Evolutionary conservation across 2,797 vertebrate species (phyloP).

Genomic region (Poliocrania exsul): DNA sequence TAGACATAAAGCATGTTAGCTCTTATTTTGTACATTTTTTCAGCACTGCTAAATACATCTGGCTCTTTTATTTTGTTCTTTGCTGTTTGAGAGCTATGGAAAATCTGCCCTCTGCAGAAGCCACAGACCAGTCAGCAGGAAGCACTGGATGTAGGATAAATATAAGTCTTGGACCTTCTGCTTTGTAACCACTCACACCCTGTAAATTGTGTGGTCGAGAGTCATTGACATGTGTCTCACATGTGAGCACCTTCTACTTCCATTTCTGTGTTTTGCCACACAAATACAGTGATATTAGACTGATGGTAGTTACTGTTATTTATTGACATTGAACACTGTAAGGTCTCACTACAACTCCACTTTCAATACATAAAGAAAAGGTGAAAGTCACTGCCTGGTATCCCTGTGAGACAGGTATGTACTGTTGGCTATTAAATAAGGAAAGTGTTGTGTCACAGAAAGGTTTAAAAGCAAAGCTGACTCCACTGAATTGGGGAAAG

Average conservation of each 20-base stretch:
- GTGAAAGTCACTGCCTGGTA: not conserved
- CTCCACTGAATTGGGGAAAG: not conserved
- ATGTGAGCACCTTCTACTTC: not conserved
- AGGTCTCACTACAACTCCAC: not conserved
- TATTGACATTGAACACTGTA: not conserved
- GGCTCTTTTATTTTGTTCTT: not conserved
- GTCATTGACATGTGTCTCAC: not conserved
- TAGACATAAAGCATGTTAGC: not conserved
- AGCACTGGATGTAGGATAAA: not conserved
- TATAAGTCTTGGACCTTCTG: not conserved
- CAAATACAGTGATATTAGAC: not conserved
- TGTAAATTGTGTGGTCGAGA: not conserved
- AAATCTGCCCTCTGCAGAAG: not conserved
- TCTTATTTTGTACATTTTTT: not conserved
- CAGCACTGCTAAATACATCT: not conserved
- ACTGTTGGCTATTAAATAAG: not conserved
- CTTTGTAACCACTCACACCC: not conserved
- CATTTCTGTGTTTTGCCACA: not conserved
- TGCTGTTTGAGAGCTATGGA: not conserved
- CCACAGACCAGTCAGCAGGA: not conserved
- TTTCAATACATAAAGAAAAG: not conserved
- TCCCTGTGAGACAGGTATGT: not conserved
- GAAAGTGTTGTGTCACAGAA: not conserved
- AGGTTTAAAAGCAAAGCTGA: not conserved
- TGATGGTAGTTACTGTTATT: not conserved